These are phyloP conservation scores for Mirounga angustirostris DNA, from an alignment of 2,113 vertebrate genomes.

Conservation along the genomic window DNA sequence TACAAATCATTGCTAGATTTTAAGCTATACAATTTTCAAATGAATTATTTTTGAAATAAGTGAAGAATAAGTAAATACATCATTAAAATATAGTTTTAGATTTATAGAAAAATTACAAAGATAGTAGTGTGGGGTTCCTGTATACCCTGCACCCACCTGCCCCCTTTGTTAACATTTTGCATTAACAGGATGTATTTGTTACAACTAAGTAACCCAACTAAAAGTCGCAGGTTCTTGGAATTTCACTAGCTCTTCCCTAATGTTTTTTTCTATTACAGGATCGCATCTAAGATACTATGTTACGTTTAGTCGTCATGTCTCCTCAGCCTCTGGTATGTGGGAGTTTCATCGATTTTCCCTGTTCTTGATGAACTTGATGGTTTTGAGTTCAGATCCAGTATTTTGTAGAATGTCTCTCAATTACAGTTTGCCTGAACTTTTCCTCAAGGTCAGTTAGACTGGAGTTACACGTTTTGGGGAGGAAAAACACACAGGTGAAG, in stretches of 20 bases:
- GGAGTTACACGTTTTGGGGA: background rate
- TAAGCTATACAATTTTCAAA: background rate
- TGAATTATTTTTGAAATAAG: background rate
- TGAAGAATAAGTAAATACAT: background rate
- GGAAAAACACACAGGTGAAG: background rate
- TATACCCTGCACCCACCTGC: background rate
- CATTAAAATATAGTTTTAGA: background rate
- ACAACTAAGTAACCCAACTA: background rate
- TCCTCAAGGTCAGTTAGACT: background rate
- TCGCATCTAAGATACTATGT: background rate
- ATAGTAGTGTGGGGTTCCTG: background rate
- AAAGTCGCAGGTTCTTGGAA: background rate
- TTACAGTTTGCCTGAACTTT: background rate
- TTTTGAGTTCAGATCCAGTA: background rate
- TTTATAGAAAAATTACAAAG: background rate
- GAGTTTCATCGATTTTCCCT: background rate
- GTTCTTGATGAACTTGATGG: background rate
- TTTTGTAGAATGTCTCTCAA: background rate
- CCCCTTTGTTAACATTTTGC: background rate
- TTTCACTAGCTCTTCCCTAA: background rate
- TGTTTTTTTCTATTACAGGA: background rate
- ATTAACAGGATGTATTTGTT: background rate
- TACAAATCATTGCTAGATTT: background rate
- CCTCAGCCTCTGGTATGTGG: background rate
- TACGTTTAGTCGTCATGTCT: background rate